phyloP scores from a whole-genome alignment of 2,888 invertebrate species.

The Heliconius ethilla region DNA sequence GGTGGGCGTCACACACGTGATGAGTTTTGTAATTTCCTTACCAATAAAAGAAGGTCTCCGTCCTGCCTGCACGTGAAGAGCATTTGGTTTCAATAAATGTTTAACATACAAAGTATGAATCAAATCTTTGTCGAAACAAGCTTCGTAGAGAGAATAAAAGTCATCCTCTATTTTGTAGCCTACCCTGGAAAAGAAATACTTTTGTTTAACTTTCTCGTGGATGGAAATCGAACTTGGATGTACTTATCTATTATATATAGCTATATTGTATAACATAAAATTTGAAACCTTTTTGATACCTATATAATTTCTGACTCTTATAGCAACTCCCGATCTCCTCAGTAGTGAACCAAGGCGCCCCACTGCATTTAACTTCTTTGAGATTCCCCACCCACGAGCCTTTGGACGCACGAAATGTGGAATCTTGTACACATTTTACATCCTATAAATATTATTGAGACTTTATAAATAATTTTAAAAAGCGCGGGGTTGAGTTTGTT shows the following conservation, averaged over 20 bases:
- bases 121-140: conserved; percentile 59
- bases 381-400: conserved; percentile 56
- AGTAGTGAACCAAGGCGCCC: conserved; percentile 54
- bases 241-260: no score
- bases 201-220: background rate
- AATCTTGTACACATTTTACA: conserved; percentile 59
- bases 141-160: conserved; percentile 61
- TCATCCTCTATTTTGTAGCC: conserved; percentile 58
- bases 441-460: conserved; percentile 54
- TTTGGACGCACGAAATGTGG: conserved; percentile 57
- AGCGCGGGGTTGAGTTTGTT: no score
- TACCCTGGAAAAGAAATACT: conserved; percentile 56
- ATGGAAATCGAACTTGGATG: no score
- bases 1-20: background rate
- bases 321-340: conserved; percentile 50
- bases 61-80: conserved; percentile 48
- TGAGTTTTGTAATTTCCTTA: conserved; percentile 42
- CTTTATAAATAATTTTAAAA: no score
- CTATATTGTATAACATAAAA: no score
- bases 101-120: conserved; percentile 60
- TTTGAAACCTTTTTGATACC: conserved; percentile 47
- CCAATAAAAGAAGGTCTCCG: conserved; percentile 55
- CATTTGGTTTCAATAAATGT: conserved; percentile 57
- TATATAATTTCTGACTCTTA: conserved; percentile 51
- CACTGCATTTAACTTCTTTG: conserved; percentile 60